These are phyloP conservation scores for Lutjanus campechanus DNA, from an alignment of 2,797 vertebrate genomes.

Conservation along the genomic window DNA sequence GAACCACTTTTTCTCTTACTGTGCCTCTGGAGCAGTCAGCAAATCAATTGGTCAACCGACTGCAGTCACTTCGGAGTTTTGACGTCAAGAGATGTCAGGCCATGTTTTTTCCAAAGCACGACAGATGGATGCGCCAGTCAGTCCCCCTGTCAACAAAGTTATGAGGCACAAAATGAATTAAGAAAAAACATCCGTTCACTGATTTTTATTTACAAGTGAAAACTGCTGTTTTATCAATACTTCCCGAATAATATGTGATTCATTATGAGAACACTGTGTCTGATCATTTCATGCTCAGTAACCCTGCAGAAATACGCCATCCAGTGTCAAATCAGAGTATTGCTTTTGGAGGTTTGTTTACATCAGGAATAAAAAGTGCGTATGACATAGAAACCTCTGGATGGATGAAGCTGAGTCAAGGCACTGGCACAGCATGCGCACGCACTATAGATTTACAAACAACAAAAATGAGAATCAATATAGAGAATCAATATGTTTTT, in stretches of 20 bases:
- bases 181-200: not conserved
- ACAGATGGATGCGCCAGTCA: not conserved
- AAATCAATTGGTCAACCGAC: conserved; percentile 7
- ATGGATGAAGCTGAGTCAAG: conserved; percentile 71
- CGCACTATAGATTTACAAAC: conserved; percentile 5
- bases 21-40: not conserved
- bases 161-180: not conserved
- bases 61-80: conserved; percentile 17
- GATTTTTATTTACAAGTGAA: not conserved
- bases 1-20: conserved; percentile 8
- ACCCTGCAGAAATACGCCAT: conserved; percentile 63
- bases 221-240: conserved; percentile 28
- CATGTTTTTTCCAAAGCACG: conserved; percentile 18
- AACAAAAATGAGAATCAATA: not conserved
- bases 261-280: conserved; percentile 12
- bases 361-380: conserved; percentile 88
- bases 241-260: conserved; percentile 2
- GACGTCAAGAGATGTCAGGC: conserved; percentile 9
- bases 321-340: conserved; percentile 56
- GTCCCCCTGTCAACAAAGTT: conserved; percentile 18
- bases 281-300: conserved; percentile 21
- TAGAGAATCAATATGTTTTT: not conserved
- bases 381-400: conserved; percentile 82
- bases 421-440: conserved; percentile 32
- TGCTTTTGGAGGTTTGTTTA: conserved; percentile 82